Percentiles rank a stretch among this genome's conserved stretches.
phyloP scores from a whole-genome alignment of 2,888 invertebrate species.

The Leistus spinibarbis region DNA sequence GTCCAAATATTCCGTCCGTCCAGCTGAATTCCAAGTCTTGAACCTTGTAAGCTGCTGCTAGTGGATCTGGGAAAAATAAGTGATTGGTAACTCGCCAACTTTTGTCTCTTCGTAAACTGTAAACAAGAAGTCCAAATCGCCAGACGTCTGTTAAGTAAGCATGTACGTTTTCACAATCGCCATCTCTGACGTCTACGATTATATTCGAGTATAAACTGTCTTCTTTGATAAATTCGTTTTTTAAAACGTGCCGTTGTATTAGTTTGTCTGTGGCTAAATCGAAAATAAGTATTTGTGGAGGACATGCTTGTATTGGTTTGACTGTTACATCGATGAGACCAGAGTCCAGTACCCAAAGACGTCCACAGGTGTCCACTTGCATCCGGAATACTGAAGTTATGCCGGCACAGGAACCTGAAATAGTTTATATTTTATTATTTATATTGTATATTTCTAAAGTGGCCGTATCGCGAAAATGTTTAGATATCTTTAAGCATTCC shows the following conservation, averaged over 20 bases:
- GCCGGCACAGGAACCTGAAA: conserved; percentile 65
- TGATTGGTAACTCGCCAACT: conserved; percentile 74
- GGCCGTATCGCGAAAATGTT: no score
- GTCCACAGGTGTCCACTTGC: conserved; percentile 73
- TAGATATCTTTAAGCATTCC: no score
- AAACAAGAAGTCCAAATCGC: conserved; percentile 67
- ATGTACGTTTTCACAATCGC: conserved; percentile 67
- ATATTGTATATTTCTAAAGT: no score
- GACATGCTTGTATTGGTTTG: conserved; percentile 71
- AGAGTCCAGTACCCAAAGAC: conserved; percentile 81
- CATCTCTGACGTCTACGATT: conserved; percentile 65
- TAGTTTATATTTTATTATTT: no score
- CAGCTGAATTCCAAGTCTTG: conserved; percentile 80
- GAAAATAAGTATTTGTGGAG: conserved; percentile 75
- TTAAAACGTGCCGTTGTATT: conserved; percentile 68
- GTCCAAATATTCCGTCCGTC: conserved; percentile 81
- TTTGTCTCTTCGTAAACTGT: conserved; percentile 63
- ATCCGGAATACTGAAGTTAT: conserved; percentile 80
- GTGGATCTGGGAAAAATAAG: conserved; percentile 73
- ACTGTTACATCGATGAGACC: conserved; percentile 75
- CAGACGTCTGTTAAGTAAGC: conserved; percentile 75
- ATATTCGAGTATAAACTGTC: conserved; percentile 73
- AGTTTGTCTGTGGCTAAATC: conserved; percentile 70
- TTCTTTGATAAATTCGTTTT: conserved; percentile 67
- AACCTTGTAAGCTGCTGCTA: conserved; percentile 74